Conservation (phyloP, 2,888 invertebrate genomes). For the Lochmaea capreae region DNA sequence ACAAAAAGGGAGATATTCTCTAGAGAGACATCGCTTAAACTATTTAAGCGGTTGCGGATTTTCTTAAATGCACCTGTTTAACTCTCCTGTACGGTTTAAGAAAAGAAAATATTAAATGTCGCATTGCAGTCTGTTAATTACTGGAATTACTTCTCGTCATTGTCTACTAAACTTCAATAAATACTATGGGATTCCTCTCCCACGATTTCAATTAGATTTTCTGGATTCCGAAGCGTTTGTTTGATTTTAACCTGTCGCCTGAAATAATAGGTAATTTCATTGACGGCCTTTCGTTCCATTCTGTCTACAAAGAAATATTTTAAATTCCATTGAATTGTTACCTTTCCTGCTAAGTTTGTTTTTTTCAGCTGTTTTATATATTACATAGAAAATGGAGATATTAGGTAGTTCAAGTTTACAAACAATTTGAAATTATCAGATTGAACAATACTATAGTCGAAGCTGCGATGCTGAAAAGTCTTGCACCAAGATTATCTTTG, state of each 20-base stretch:
- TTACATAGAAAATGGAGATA: background rate
- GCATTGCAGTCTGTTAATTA: constrained; percentile 1
- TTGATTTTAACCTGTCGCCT: background rate
- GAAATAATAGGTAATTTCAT: constrained; percentile 6
- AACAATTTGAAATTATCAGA: no score
- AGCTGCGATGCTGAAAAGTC: no score
- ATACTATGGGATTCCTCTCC: background rate
- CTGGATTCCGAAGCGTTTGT: constrained; percentile 1
- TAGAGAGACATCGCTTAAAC: background rate
- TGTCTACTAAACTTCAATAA: background rate
- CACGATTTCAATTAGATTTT: constrained; percentile 9
- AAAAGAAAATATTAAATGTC: background rate
- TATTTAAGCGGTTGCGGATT: background rate
- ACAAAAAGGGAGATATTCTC: no score
- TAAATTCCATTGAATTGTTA: background rate
- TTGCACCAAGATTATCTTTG: no score
- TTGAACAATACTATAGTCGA: no score
- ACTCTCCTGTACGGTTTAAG: background rate
- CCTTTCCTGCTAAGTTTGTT: no score
- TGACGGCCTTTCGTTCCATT: background rate
- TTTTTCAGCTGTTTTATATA: background rate
- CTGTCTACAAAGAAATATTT: background rate
- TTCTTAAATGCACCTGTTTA: background rate
- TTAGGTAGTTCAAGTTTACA: background rate
- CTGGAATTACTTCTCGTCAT: background rate